These are phyloP conservation scores for Spatulosminthurus flaviceps DNA, from an alignment of 2,888 invertebrate genomes.

Conservation along the genomic window DNA sequence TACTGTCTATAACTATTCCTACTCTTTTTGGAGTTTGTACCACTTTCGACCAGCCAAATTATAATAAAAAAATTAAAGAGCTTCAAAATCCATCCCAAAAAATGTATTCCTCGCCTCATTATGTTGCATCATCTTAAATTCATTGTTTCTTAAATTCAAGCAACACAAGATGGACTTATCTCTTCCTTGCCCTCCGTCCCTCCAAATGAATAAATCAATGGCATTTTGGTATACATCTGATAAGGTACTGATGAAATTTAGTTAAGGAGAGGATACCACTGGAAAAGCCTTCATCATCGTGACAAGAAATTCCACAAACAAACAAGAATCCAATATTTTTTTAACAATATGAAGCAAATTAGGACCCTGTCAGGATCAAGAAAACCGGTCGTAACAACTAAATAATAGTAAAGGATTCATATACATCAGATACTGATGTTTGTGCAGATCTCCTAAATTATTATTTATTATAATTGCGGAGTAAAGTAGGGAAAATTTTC, in stretches of 20 bases:
- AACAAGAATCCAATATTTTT: slow-evolving; percentile 3
- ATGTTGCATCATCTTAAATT: too few relatives aligned
- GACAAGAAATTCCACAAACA: slow-evolving; percentile 10
- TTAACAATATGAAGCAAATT: background rate
- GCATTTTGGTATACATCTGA: background rate
- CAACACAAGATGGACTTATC: too few relatives aligned
- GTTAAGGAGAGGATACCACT: background rate
- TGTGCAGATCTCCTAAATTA: slow-evolving; percentile 4
- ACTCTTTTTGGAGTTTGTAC: too few relatives aligned
- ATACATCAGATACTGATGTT: background rate
- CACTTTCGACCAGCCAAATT: too few relatives aligned
- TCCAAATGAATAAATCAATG: background rate
- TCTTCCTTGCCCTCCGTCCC: too few relatives aligned
- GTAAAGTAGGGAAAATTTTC: background rate
- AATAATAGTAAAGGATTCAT: background rate
- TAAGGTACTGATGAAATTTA: background rate
- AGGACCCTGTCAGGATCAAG: background rate
- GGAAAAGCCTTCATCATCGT: background rate
- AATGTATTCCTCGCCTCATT: too few relatives aligned
- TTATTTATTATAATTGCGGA: background rate
- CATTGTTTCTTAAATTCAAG: too few relatives aligned
- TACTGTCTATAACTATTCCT: too few relatives aligned
- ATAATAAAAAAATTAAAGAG: too few relatives aligned
- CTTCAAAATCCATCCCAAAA: too few relatives aligned
- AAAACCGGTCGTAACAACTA: slow-evolving; percentile 19